Base-by-base conservation (phyloP, 2,888 invertebrate genomes). In the Scaptomyza tumidula region DNA sequence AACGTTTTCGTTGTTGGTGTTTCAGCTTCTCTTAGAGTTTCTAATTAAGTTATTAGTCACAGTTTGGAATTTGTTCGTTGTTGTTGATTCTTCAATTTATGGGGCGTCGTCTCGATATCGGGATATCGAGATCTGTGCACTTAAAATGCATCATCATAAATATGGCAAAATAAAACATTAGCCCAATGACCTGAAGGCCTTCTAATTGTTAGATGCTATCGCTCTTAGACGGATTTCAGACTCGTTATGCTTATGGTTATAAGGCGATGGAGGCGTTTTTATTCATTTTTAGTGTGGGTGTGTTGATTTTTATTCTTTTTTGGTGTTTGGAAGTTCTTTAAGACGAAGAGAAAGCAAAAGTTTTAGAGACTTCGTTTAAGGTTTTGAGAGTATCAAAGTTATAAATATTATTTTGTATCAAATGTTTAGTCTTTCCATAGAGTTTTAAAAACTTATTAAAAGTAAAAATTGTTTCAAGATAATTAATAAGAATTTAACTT, bases 21-120 rank as follows among this genome's bases (percentile, higher is more conserved):
- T n/a, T 29, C 46, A 11, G 49, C 65, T 37, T 63, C 44, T 49
- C 27, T 57, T 54, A 49, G 70, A 65, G 73, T 83, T 89, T 87
- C 88, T 82, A 89, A 89, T 89, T 89, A 88, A 89, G 89, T 86
- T 86, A 89, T 89, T 89, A 89, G 89, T 89, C 89, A 87, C 79
- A 86, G 78, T 83, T 61, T 71, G 80, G 77, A 76, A 86, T 89
- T 78, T 62, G 3, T 33, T 44, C 19, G 19, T 41, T 45, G 27
- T 44, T 88, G 80, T 63, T 49, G 71, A 66, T 56, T 53, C 65
- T 60, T 53, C n/a, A 58, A 53, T 71, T 65, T 71, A 59, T 55
- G 63, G 54, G 78, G 71, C 75, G 77, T 70, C 62, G 41, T 14
- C 16, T 71, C 57, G 72, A 60, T 75, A 74, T 75, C 71, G 62